Base-by-base conservation (phyloP, 2,797 vertebrate species). In the Capromys pilorides region DNA sequence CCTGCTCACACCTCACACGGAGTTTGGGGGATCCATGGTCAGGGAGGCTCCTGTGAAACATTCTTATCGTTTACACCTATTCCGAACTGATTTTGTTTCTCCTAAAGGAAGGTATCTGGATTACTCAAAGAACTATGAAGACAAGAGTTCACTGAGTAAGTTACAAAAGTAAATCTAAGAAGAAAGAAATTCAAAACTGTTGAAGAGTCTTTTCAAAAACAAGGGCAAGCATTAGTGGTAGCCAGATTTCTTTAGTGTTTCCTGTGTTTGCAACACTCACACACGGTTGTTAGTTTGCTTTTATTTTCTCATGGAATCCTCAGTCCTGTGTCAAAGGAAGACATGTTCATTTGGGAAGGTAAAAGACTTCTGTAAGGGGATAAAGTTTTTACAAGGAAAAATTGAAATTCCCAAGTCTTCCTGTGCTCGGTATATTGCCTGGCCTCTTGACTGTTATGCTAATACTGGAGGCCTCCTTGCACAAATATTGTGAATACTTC, bases 401-500 rank as follows among this genome's bases (percentile, higher is more conserved):
- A 80, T 10, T 77, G 71, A 12, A 14, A 87, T 66, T 91, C 57
- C 66, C 66, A 54, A 62, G 41, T 75, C 66, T 94, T 90, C 82
- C 8, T 45, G 26, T 31, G 26, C 21, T 82, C n/a, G 19, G 2
- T 62, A 21, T 64, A 78, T 90, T 80, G 36, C 22, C 45, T 88
- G 89, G 75, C 75, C 41, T 90, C n/a, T 51, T 83, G 77, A 88
- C 51, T 86, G 45, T 75, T 94, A 67, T 41, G 39, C 6, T 93
- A 93, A 85, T 93, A 82, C 64, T 54, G 1, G 45, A 87, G 33
- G 73, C 85, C 62, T 93, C 54, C 86, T 94, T 75, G 90, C 91
- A 89, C 54, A 96, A 97, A 96, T 90, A 96, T 96, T 97, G 64
- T 94, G 90, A 93, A 88, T 95, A 93, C 79, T 95, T 96, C 77